phyloP scores from a whole-genome alignment of 1,140 invertebrate species.

The Zeugodacus cucurbitae region DNA sequence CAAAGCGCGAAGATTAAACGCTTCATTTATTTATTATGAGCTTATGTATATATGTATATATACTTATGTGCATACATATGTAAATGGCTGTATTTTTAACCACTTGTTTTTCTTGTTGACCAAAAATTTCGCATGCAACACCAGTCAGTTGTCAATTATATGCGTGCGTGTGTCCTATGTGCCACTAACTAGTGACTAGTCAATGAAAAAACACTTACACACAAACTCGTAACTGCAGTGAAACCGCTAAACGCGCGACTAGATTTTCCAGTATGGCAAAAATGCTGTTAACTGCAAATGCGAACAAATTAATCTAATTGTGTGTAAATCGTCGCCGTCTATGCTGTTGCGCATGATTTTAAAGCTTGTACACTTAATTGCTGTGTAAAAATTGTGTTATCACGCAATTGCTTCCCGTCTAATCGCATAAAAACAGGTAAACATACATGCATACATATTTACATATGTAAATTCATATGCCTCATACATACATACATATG shows the following conservation, averaged over 20 bases:
- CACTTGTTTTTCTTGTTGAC: neutral
- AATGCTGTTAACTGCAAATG: constrained; percentile 35
- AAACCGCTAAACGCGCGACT: neutral
- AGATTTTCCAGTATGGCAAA: constrained; percentile 34
- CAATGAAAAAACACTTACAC: neutral
- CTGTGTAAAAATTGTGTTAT: constrained; percentile 32
- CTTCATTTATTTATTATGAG: neutral
- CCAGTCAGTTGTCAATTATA: neutral
- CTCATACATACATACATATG: neutral
- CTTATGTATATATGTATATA: neutral
- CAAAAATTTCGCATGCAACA: constrained; percentile 15
- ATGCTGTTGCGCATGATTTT: neutral
- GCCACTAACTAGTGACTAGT: constrained; percentile 29
- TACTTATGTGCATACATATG: neutral
- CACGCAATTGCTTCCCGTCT: constrained; percentile 7
- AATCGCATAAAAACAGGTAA: no score
- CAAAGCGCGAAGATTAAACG: neutral
- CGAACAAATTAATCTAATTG: constrained; percentile 39
- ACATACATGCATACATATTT: neutral
- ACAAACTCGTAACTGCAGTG: neutral
- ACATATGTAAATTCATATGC: neutral
- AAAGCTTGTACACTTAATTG: constrained; percentile 25
- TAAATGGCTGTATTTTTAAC: neutral
- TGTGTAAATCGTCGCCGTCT: constrained; percentile 26
- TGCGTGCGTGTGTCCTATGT: neutral